A percentile compares a stretch with the other conserved stretches of the same genome.
Conservation (phyloP, 2,888 invertebrate genomes). For the Sinohyriopsis cumingii region DNA sequence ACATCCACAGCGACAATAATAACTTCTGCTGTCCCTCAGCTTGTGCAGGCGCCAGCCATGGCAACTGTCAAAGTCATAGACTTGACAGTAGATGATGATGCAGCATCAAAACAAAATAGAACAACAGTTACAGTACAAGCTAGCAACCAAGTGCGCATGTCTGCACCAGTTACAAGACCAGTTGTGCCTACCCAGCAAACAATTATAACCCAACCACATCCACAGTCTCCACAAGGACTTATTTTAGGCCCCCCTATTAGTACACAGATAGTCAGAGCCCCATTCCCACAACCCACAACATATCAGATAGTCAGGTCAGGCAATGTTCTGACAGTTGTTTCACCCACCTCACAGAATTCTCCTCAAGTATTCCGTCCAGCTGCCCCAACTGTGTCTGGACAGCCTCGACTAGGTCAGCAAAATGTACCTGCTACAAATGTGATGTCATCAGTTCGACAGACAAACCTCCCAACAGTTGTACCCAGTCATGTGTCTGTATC, state of each 20-base stretch:
- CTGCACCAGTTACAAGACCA: conserved; percentile 2
- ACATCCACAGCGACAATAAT: conserved; percentile 11
- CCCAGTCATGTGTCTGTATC: no score
- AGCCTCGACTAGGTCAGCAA: conserved; percentile 20
- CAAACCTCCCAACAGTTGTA: no score
- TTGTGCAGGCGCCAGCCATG: conserved; percentile 5
- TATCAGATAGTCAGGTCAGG: no score
- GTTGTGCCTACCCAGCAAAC: background rate
- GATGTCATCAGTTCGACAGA: no score
- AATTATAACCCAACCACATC: background rate
- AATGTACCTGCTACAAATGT: conserved; percentile 8
- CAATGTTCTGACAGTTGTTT: no score
- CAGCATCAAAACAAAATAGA: conserved; percentile 5
- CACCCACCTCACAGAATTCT: conserved; percentile 6
- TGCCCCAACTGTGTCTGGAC: conserved; percentile 29
- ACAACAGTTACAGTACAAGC: background rate
- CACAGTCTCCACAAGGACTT: background rate
- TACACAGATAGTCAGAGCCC: conserved; percentile 20
- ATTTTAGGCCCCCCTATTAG: conserved; percentile 2
- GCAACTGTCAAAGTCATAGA: conserved; percentile 51
- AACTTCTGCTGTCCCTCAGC: conserved; percentile 15
- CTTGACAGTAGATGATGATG: conserved; percentile 60
- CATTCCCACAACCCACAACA: no score
- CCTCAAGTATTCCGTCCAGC: conserved; percentile 8
- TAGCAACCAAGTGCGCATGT: conserved; percentile 3